Percentiles rank a stretch among this genome's conserved stretches.
Evolutionary conservation across 2,888 invertebrate genomes (phyloP).

Genomic region (Drosophila melanosoma): DNA sequence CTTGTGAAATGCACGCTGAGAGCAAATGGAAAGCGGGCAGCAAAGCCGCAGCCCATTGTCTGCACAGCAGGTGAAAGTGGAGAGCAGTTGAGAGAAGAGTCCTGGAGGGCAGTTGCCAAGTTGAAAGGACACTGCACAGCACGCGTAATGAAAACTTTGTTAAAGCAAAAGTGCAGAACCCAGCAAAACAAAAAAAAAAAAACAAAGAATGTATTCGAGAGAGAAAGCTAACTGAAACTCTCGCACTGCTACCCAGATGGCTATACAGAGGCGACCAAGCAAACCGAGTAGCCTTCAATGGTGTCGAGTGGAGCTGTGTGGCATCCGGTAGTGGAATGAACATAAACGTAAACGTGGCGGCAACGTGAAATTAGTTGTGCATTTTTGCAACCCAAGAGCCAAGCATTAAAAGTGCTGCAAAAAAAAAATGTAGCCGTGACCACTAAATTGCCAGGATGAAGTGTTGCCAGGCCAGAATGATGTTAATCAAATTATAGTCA

Average conservation of each 20-base stretch:
- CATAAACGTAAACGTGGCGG: slow-evolving; percentile 72
- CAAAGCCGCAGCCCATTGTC: slow-evolving; percentile 70
- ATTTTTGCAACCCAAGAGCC: slow-evolving; percentile 62
- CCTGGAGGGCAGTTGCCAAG: slow-evolving; percentile 17
- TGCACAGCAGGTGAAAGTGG: slow-evolving; percentile 59
- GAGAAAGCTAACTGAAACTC: slow-evolving; percentile 4
- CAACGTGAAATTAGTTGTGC: slow-evolving; percentile 76
- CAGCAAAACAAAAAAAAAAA: slow-evolving; percentile 3
- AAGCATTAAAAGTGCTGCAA: slow-evolving; percentile 43
- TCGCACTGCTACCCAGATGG: neutral
- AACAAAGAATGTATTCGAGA: slow-evolving; percentile 16
- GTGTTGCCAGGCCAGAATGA: slow-evolving; percentile 44
- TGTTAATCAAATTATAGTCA: slow-evolving; percentile 79
- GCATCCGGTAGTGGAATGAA: slow-evolving; percentile 31
- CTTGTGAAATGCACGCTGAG: slow-evolving; percentile 63
- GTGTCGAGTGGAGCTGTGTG: slow-evolving; percentile 54
- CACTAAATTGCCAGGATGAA: slow-evolving; percentile 72
- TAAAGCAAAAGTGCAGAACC: slow-evolving; percentile 50
- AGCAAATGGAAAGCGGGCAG: slow-evolving; percentile 29
- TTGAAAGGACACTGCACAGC: slow-evolving; percentile 45
- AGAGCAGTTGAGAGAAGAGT: slow-evolving; percentile 31
- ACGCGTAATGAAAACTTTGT: slow-evolving; percentile 76
- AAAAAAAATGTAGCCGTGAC: slow-evolving; percentile 41
- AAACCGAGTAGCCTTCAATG: slow-evolving; percentile 53
- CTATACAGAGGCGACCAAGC: slow-evolving; percentile 24